Evolutionary conservation across 2,797 vertebrate genomes (phyloP), one percentile per base, ranked within the genome.

Genomic region (Rhyacichthys aspro): DNA sequence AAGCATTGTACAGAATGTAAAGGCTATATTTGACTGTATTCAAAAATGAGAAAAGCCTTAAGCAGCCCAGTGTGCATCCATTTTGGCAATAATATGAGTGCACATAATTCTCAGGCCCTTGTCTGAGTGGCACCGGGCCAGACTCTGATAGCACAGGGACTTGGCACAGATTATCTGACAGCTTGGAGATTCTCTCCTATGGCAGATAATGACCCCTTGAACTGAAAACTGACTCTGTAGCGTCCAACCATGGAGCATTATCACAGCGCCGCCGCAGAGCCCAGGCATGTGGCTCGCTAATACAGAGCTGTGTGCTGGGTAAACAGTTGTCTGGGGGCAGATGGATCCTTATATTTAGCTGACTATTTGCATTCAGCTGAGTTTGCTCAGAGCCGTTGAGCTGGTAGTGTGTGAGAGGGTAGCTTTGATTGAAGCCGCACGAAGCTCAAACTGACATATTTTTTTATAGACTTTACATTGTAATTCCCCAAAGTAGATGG

Each of bases 121-220:
- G 32, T 50, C 23, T 33, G 37, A 50, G 16, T 62, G 71, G 56
- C 52, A 11, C 2, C 15, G 42, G 39, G 61, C 65, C 76, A 81
- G 43, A 18, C 34, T 33, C 16, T 19, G 23, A 55, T 64, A 59
- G 48, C 67, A 58, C 19, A 74, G 59, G 67, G 58, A 47, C 71
- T 79, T 75, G 45, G 65, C 62, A 55, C 73, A 53, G 59, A 70
- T 81, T 59, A 75, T 70, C 42, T 57, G 43, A 76, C 52, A 63
- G 70, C 55, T 55, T 33, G 44, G 52, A 48, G 71, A 77, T 59
- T 75, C 78, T 50, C 74, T 76, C 43, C 46, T 52, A 23, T 32
- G 45, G 56, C 77, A 11, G 54, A 67, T 76, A 65, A 78, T 67
- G 58, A 71, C 55, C 49, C n/a, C 65, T 55, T 55, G 44, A 67